Evolutionary conservation across 2,888 invertebrate genomes (phyloP), one percentile per base, ranked within the genome.

Genomic region (Ormia ochracea): DNA sequence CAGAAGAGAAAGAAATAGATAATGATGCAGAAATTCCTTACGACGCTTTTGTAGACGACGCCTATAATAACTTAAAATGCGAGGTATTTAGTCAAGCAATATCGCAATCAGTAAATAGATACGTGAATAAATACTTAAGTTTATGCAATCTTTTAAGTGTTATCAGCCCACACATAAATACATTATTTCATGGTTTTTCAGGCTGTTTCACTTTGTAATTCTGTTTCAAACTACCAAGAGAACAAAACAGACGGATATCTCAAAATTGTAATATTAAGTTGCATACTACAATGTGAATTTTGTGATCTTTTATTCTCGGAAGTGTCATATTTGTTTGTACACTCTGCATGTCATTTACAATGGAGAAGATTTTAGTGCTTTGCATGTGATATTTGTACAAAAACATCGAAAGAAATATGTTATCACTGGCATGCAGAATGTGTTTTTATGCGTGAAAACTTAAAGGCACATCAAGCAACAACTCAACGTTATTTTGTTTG

Each of bases 251-350:
- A 68, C 1, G 52, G 78, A 5, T 83, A 84, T 43, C 68, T 86
- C 2, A 86, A 87, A 78, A 82, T 88, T 82, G 82, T 87, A 1
- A 84, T 89, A 2, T 65, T 89, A 12, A 84, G 84, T 59, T 87
- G 87, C 31, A 85, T 92, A 4, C 86, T 92, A 31, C 92, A 93
- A 84, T 93, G 93, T 80, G 93, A 93, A 85, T 93, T 91, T 83
- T 93, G 93, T 83, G 92, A 92, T 82, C 90, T 91, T 45, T 90
- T 91, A 0, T 93, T 92, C 82, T 90, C 91, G 0, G 91, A 92
- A 56, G 90, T 91, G 50, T 89, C 90, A 0, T 87, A 90, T 48
- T 83, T 93, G 31, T 83, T 90, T 5, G 73, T 84, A 1, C 90
- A 90, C 52, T 87, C 89, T 6, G 85, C 87, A 5, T 84, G 84